Base-by-base conservation (phyloP, 2,888 invertebrate species). In the Mesoligia furuncula region DNA sequence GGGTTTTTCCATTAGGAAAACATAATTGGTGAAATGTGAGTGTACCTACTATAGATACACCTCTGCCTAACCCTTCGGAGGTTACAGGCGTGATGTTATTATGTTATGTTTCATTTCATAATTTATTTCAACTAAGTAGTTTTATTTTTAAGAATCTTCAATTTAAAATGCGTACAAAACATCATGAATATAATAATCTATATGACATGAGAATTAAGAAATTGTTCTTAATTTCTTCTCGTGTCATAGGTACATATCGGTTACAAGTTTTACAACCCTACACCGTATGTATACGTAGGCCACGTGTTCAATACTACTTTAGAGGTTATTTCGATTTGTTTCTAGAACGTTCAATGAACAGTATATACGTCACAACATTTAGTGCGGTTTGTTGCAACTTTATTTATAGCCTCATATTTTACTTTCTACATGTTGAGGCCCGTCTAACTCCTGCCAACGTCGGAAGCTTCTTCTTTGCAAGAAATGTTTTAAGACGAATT, bases 401-500 rank as follows among this genome's bases (percentile, higher is more conserved):
- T 90, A 87, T 89, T 90, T 89, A 79, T 84, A 87, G 84, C 86
- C 87, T 90, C 88, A 90, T 87, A 89, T 91, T 91, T 89, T 88
- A 88, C 89, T 90, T 90, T 87, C 90, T 91, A 88, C 90, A 91
- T 91, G 90, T 88, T 91, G 88, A 89, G 88, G 88, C 89, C 91
- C 91, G 94, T 93, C 92, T 92, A 93, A 93, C 93, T 94, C 91
- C 90, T 86, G 88, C 90, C 91, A 90, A 92, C 91, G 93, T 93
- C 92, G 93, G 94, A 94, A 94, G 93, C 93, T 92, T 92, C 93
- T 93, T 91, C 93, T 94, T 93, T 91, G 90, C 92, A 92, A 94
- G 94, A 94, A 95, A 95, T 94, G 93, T 92, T 95, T 94, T 94
- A 93, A 93, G 94, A 93, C 93, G 92, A 93, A 96, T 96, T 95